These are phyloP conservation scores for Pectinophora gossypiella DNA, from an alignment of 1,140 invertebrate species.

Conservation along the genomic window DNA sequence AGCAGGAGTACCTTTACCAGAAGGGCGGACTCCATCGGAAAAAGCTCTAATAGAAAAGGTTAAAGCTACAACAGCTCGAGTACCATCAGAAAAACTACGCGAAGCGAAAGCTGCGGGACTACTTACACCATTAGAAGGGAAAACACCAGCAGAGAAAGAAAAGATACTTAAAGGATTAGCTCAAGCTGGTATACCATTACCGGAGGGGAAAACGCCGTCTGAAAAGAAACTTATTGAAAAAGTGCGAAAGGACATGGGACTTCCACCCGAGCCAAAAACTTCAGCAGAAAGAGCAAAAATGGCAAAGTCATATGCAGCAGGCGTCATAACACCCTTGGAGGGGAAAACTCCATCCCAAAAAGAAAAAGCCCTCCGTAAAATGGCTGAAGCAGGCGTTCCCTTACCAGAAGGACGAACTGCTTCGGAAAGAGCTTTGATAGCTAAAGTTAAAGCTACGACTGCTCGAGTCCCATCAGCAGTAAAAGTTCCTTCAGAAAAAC, in stretches of 20 bases:
- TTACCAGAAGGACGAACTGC: too few species aligned
- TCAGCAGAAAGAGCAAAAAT: too few species aligned
- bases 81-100: not conserved
- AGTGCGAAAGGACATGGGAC: too few species aligned
- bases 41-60: conserved; percentile 29
- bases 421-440: too few species aligned
- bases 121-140: conserved; percentile 24
- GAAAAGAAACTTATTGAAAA: too few species aligned
- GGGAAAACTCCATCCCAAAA: too few species aligned
- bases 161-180: conserved; percentile 26
- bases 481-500: conserved; percentile 4
- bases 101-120: not conserved
- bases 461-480: conserved; percentile 12
- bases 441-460: too few species aligned
- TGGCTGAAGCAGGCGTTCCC: conserved; percentile 12
- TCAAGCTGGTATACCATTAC: conserved; percentile 17
- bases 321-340: too few species aligned
- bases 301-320: too few species aligned
- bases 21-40: conserved; percentile 27
- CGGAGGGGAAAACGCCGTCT: too few species aligned
- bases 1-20: conserved; percentile 30
- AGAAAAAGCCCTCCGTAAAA: conserved; percentile 25
- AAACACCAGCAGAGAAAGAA: conserved; percentile 23
- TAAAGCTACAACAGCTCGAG: conserved; percentile 7
- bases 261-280: too few species aligned